Evolutionary conservation across 2,888 invertebrate species (phyloP).

Genomic region (Drosophila paranaensis): DNA sequence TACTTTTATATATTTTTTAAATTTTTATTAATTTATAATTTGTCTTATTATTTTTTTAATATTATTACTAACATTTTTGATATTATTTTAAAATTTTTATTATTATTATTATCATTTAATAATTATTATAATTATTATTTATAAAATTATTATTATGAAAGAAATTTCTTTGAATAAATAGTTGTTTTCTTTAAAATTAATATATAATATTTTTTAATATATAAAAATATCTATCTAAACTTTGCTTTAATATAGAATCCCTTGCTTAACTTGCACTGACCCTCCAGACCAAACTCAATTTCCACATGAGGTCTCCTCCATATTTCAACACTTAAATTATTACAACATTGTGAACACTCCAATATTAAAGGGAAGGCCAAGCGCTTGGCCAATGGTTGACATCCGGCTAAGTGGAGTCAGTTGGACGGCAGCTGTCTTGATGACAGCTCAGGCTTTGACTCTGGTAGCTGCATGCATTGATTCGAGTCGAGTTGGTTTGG

Average conservation of each 20-base stretch:
- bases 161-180: too few relatives aligned
- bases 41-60: too few relatives aligned
- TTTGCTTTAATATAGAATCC: too few relatives aligned
- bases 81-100: neutral
- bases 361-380: conserved; percentile 12
- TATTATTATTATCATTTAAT: too few relatives aligned
- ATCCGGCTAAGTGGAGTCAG: conserved; percentile 35
- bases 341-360: conserved; percentile 9
- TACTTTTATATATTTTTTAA: neutral
- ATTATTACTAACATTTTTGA: neutral
- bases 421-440: conserved; percentile 40
- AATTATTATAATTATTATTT: too few relatives aligned
- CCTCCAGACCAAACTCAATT: neutral
- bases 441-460: conserved; percentile 44
- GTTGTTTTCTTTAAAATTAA: too few relatives aligned
- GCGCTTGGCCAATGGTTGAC: conserved; percentile 20
- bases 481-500: conserved; percentile 42
- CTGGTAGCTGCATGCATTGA: conserved; percentile 25
- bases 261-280: too few relatives aligned
- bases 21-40: neutral
- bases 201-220: too few relatives aligned
- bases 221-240: too few relatives aligned
- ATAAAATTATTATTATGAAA: too few relatives aligned
- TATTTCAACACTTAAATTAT: neutral
- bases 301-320: too few relatives aligned